phyloP scores from a whole-genome alignment of 2,888 invertebrate genomes.

The Epinotia brunnichana region DNA sequence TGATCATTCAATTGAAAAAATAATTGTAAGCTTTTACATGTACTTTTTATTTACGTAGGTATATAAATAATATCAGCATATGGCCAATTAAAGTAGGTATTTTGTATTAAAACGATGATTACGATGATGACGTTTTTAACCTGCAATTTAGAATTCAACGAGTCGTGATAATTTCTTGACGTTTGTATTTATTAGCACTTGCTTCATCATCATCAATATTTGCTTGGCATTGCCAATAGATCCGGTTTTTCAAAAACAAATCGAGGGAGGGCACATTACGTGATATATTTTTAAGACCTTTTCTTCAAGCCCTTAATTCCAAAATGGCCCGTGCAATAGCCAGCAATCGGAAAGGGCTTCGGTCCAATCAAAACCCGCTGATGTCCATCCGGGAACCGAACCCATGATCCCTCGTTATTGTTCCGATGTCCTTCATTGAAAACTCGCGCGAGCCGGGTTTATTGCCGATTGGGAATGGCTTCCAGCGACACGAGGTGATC shows the following conservation, averaged over 20 bases:
- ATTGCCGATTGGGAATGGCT: conserved; percentile 66
- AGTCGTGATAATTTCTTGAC: too few species aligned
- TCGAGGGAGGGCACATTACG: too few species aligned
- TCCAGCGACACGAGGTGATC: conserved; percentile 57
- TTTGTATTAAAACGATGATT: too few species aligned
- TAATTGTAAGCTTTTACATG: background rate
- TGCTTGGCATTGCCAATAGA: too few species aligned
- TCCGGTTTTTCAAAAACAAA: too few species aligned
- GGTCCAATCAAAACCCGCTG: conserved; percentile 51
- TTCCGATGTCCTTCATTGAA: conserved; percentile 65
- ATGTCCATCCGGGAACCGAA: conserved; percentile 32
- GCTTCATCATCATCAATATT: too few species aligned
- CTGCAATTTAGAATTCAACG: too few species aligned
- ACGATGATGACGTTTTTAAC: too few species aligned
- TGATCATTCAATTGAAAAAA: background rate
- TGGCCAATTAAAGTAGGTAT: too few species aligned
- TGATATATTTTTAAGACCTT: background rate
- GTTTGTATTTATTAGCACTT: too few species aligned
- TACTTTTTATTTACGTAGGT: too few species aligned
- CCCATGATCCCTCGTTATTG: conserved; percentile 47
- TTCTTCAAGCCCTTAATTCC: conserved; percentile 6
- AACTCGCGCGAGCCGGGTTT: conserved; percentile 57
- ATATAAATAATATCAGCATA: too few species aligned
- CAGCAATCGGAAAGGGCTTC: conserved; percentile 47
- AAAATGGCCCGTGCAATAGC: conserved; percentile 46